A percentile compares a stretch with the other conserved stretches of the same genome.
These are phyloP conservation scores for Synanthedon formicaeformis DNA, from an alignment of 2,888 invertebrate species.

Conservation along the genomic window DNA sequence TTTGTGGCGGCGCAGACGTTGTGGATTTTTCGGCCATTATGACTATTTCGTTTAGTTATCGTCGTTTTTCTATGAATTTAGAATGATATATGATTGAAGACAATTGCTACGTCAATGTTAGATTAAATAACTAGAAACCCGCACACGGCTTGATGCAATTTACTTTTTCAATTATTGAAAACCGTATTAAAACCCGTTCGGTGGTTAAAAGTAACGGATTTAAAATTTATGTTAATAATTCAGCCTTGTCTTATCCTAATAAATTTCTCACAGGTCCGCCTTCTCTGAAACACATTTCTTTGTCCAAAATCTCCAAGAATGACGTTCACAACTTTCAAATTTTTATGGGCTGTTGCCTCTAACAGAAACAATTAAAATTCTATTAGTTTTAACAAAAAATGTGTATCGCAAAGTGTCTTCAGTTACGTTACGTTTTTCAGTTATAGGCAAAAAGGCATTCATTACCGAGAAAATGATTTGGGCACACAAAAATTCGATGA, in stretches of 20 bases:
- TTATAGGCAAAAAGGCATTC: constrained; percentile 2
- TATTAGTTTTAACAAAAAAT: not conserved
- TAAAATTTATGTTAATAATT: too few species aligned
- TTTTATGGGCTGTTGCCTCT: not conserved
- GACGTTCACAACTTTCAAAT: too few species aligned
- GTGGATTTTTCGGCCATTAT: constrained; percentile 14
- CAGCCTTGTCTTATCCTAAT: too few species aligned
- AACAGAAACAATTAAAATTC: not conserved
- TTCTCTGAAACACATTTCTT: too few species aligned
- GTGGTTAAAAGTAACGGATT: too few species aligned
- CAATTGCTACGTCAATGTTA: too few species aligned
- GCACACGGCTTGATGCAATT: too few species aligned
- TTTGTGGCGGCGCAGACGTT: constrained; percentile 14
- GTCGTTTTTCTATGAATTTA: not conserved
- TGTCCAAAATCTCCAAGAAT: too few species aligned
- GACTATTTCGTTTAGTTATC: constrained; percentile 11
- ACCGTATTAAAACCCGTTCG: too few species aligned
- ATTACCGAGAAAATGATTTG: constrained; percentile 13
- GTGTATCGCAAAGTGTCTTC: not conserved
- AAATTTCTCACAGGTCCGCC: too few species aligned
- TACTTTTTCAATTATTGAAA: too few species aligned
- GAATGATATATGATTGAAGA: not conserved
- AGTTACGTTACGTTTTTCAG: not conserved
- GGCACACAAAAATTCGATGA: constrained; percentile 7
- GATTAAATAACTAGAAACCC: too few species aligned